Conservation (phyloP, 2,113 vertebrate species). For the Tychaedon coryphoeus region DNA sequence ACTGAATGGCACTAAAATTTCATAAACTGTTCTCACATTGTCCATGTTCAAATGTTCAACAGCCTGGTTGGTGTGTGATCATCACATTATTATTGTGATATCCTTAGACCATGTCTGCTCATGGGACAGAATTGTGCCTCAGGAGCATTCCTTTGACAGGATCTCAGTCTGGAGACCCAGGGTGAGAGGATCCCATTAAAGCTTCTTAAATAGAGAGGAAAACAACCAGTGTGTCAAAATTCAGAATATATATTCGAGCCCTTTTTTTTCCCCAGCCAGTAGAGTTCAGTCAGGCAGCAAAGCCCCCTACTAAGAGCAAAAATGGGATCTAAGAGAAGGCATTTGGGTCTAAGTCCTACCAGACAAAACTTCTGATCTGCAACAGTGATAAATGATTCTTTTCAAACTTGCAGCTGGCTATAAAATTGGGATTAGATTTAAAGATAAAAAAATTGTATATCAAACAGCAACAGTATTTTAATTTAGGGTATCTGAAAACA, state of each 20-base stretch:
- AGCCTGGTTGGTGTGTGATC: not conserved
- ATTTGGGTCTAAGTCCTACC: not conserved
- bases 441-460: not conserved
- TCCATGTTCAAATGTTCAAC: not conserved
- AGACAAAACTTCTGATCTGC: not conserved
- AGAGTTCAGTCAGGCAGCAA: not conserved
- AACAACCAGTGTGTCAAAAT: not conserved
- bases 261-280: not conserved
- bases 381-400: not conserved
- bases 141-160: not conserved
- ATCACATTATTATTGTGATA: rapidly evolving
- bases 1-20: not conserved
- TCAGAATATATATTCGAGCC: not conserved
- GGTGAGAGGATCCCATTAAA: not conserved
- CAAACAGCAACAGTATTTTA: not conserved
- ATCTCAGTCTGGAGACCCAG: not conserved
- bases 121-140: not conserved
- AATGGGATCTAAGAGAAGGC: not conserved
- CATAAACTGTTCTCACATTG: not conserved
- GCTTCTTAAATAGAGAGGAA: not conserved
- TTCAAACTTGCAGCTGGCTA: not conserved
- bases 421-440: not conserved
- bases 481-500: not conserved
- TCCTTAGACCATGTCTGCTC: not conserved
- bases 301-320: not conserved